A percentile compares a stretch with the other conserved stretches of the same genome.
phyloP scores from a whole-genome alignment of 2,888 invertebrate genomes.

The Cosmopolites sordidus region DNA sequence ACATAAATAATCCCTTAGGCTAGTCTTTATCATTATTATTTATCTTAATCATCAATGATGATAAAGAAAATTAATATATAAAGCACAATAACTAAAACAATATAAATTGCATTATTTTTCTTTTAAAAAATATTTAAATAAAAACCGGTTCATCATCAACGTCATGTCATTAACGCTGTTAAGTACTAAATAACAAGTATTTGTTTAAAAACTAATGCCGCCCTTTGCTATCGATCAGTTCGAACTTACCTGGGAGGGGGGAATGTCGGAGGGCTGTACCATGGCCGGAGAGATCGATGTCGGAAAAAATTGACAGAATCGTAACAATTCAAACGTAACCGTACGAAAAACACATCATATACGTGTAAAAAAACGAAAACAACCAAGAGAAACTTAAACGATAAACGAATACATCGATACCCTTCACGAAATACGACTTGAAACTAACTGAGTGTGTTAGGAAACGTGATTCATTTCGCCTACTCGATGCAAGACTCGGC shows the following conservation, averaged over 20 bases:
- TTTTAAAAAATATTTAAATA: too few relatives aligned
- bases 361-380: constrained; percentile 11
- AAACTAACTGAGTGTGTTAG: constrained; percentile 13
- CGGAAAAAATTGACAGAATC: constrained; percentile 9
- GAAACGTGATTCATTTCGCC: constrained; percentile 19
- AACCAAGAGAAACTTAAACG: constrained; percentile 5
- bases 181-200: too few relatives aligned
- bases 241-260: constrained; percentile 27
- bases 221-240: constrained; percentile 10
- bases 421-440: constrained; percentile 19
- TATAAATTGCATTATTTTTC: too few relatives aligned
- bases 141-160: too few relatives aligned
- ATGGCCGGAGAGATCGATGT: constrained; percentile 24
- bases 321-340: constrained; percentile 21
- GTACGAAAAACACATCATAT: constrained; percentile 26
- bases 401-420: constrained; percentile 12
- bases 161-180: too few relatives aligned
- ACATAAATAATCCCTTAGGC: too few relatives aligned
- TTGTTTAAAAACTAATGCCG: not conserved
- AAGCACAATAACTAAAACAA: too few relatives aligned
- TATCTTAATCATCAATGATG: too few relatives aligned
- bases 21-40: too few relatives aligned
- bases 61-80: too few relatives aligned
- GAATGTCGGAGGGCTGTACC: constrained; percentile 32
- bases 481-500: constrained; percentile 12